Base-by-base conservation (phyloP, 1,140 invertebrate species). In the Sarcophaga peregrina region DNA sequence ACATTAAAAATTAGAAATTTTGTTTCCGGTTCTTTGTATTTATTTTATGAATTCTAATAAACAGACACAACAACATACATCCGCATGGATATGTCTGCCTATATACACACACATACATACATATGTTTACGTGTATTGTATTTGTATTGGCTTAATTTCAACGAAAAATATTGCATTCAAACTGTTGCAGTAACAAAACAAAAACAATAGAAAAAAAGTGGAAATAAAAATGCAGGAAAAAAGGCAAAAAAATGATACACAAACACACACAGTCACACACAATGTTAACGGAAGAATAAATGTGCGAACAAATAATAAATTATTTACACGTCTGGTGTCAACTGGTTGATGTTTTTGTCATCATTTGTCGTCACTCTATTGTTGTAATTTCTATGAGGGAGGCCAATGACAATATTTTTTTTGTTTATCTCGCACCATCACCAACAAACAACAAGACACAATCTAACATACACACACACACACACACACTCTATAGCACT, bases 281-380 rank as follows among this genome's bases (percentile, higher is more conserved):
- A 54, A 54, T 11, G 52, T 15, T 10, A 11, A 54, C 6, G 58
- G 15, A 62, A 62, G 15, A 76, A 76, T 76, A 76, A 76, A 76
- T 48, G 74, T 76, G 74, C n/a, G 74, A 76, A 50, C 74, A 76
- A 76, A 76, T 76, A 76, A 76, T 76, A 48, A 76, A 76, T 76
- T 76, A 76, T 76, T 76, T 76, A 76, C 74, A 76, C 74, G 74
- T 76, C 74, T 76, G 48, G 74, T 76, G 74, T 76, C 74, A 76
- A 76, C 74, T 17, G 46, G 74, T 62, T 76, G 74, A 76, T 76
- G 74, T 76, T 47, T 17, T 76, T 76, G 74, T 76, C 74, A 76
- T 76, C 74, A 48, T 47, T 76, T 68, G 74, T 48, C 74, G 46
- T 46, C 47, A 76, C 62, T 68, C 62, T 68, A 20, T 68, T 68